Evolutionary conservation across 23 tunicate genomes (phyloP), one percentile per base, ranked within the genome.

Genomic region (Trididemnum miniatum): DNA sequence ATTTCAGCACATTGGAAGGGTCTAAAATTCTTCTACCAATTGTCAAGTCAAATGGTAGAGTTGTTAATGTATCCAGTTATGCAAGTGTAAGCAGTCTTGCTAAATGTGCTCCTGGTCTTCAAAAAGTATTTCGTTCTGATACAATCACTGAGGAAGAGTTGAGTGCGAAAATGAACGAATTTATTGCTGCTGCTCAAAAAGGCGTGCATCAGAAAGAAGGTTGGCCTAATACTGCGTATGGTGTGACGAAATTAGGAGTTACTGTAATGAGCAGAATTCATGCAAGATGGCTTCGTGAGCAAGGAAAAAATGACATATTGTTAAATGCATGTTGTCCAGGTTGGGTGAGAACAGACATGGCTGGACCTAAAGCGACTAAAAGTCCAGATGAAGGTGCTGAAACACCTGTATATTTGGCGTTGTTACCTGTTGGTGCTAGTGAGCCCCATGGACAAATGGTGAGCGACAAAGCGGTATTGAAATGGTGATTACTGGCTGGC

Each of bases 281-380:
- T 9, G 89, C 81, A 9, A 50, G 80, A 51, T 34, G n/a, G 85
- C 39, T 79, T 0, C 15, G 28, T 23, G 44, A 85, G 35, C 35
- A 63, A 26, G 71, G 63, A 5, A 80, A 73, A 22, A 50, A 87
- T 27, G 78, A 86, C 33, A 65, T 87, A n/a, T 37, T 90, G 51
- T 25, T 90, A 34, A 90, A 90, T 65, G 78, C 88, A 20, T 81
- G 83, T 60, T 87, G 92, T 64, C 96, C 96, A 5, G 92, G 96
- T 0, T 90, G 74, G 73, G 83, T 85, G 1, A 63, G 51, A 37
- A 90, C 96, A 2, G 96, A 90, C 35, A 90, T 90, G 96, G 59
- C 74, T 0, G 69, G 83, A 20, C 71, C 92, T 23, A 74, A 59
- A 65, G 96, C 91, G 29, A 39, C 50, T 0, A 79, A 71, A 81